Percentiles rank a stretch among this genome's conserved stretches.
Conservation (phyloP, 2,888 invertebrate species). For the Drosophila sordidapex region DNA sequence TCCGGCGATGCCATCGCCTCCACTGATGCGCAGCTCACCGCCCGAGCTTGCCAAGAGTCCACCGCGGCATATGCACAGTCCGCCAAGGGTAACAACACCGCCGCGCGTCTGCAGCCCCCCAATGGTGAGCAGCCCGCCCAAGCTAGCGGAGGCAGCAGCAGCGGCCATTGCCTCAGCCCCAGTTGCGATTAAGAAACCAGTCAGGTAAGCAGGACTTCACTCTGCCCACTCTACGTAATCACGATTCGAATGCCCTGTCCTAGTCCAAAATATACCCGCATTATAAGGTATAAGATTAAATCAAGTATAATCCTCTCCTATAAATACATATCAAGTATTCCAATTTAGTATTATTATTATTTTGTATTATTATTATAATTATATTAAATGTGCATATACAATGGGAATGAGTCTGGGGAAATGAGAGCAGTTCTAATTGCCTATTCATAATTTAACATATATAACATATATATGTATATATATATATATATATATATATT, state of each 20-base stretch:
- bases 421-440: not conserved
- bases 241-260: not conserved
- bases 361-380: too few relatives aligned
- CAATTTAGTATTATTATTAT: not conserved
- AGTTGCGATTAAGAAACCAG: slow-evolving; percentile 28
- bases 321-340: not conserved
- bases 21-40: slow-evolving; percentile 78
- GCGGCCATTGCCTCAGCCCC: slow-evolving; percentile 57
- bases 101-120: slow-evolving; percentile 81
- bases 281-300: not conserved
- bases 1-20: slow-evolving; percentile 81
- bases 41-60: slow-evolving; percentile 67
- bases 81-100: slow-evolving; percentile 79
- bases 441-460: not conserved
- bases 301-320: not conserved
- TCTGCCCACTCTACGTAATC: not conserved
- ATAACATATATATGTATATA: not conserved
- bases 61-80: slow-evolving; percentile 79
- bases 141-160: slow-evolving; percentile 65
- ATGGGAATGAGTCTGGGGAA: not conserved
- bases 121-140: slow-evolving; percentile 79
- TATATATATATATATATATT: too few relatives aligned
- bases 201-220: slow-evolving; percentile 45
- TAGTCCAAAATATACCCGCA: not conserved
- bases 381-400: too few relatives aligned